Evolutionary conservation across 53 echinoderm and acorn worm genomes (phyloP).

Genomic region (Mesocentrotus franciscanus): DNA sequence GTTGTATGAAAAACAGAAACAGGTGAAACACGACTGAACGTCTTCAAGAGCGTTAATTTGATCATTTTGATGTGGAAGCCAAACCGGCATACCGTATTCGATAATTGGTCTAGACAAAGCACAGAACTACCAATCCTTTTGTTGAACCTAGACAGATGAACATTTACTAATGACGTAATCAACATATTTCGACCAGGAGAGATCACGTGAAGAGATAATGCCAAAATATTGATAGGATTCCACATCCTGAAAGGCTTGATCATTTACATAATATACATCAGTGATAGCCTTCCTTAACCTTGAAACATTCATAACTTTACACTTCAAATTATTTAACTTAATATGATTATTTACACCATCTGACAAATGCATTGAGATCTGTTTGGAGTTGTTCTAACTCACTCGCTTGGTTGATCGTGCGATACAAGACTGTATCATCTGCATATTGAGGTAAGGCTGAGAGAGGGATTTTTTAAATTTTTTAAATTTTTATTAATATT

Average conservation of each 20-base stretch:
- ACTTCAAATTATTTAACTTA: too few relatives aligned
- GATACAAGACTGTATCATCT: too few relatives aligned
- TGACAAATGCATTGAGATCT: too few relatives aligned
- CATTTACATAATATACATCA: slow-evolving; percentile 12
- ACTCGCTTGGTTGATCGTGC: too few relatives aligned
- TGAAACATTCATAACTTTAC: not conserved
- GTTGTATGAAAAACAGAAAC: too few relatives aligned
- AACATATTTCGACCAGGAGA: not conserved
- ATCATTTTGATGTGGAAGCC: not conserved
- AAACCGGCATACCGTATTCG: not conserved
- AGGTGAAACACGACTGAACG: too few relatives aligned
- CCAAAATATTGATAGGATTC: not conserved
- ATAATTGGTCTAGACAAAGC: not conserved
- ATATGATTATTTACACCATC: too few relatives aligned
- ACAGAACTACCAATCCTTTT: not conserved
- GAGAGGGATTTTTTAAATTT: too few relatives aligned
- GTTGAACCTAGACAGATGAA: not conserved
- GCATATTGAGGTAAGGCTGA: too few relatives aligned
- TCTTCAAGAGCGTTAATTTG: too few relatives aligned
- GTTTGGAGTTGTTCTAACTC: too few relatives aligned
- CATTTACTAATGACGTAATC: not conserved
- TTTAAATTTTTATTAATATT: too few relatives aligned
- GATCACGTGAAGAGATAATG: not conserved
- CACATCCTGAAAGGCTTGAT: not conserved
- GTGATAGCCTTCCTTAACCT: not conserved